Percentiles rank a stretch among this genome's conserved stretches.
phyloP scores from a whole-genome alignment of 1,140 invertebrate genomes.

The Nasonia longicornis region DNA sequence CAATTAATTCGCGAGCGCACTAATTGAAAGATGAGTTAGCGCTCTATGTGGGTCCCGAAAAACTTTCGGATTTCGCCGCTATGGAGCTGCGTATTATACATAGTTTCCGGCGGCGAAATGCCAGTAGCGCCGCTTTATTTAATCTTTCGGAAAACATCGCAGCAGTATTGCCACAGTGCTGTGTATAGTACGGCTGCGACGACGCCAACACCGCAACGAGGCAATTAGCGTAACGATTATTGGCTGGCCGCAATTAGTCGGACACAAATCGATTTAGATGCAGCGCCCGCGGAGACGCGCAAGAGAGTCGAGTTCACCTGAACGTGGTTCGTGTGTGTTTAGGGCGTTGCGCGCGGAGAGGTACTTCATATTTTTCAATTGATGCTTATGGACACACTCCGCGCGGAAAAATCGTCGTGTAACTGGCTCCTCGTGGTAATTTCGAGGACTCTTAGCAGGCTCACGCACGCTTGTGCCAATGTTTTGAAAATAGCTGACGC shows the following conservation, averaged over 20 bases:
- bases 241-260: constrained; percentile 39
- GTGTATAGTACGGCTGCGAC: neutral
- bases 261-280: constrained; percentile 35
- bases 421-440: neutral
- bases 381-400: too few species aligned
- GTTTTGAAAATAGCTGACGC: neutral
- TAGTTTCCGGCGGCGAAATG: neutral
- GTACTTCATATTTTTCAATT: too few species aligned
- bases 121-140: neutral
- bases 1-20: constrained; percentile 7
- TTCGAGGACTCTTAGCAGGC: neutral
- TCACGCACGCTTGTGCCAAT: neutral
- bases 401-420: too few species aligned
- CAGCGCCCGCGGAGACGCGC: neutral
- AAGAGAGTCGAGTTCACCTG: neutral
- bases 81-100: too few species aligned
- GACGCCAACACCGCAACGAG: constrained; percentile 8
- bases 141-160: constrained; percentile 25
- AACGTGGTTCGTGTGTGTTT: too few species aligned
- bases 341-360: too few species aligned
- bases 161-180: neutral
- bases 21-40: constrained; percentile 18
- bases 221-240: constrained; percentile 44
- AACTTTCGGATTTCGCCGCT: neutral
- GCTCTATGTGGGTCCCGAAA: neutral